Percentiles rank a stretch among this genome's conserved stretches.
These are phyloP conservation scores for Epinephelus fuscoguttatus DNA, from an alignment of 2,113 vertebrate species.

Conservation along the genomic window DNA sequence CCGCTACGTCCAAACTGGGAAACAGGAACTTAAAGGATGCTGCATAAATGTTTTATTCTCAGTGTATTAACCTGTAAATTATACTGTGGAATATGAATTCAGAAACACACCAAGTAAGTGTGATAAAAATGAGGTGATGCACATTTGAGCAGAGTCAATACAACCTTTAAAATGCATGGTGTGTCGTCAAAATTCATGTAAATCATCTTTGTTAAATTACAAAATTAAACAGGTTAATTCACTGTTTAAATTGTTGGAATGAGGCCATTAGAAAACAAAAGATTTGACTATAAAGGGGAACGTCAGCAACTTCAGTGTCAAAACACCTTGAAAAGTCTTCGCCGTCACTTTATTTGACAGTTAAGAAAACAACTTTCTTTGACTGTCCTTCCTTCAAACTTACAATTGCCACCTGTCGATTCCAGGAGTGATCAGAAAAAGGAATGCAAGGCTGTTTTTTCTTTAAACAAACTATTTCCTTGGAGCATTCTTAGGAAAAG, in stretches of 20 bases:
- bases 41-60: neutral
- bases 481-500: neutral
- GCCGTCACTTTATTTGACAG: neutral
- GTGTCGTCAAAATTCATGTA: neutral
- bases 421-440: neutral
- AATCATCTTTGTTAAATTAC: neutral
- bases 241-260: neutral
- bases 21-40: neutral
- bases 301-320: neutral
- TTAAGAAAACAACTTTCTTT: neutral
- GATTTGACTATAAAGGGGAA: neutral
- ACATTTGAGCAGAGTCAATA: neutral
- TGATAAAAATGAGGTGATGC: neutral
- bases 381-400: neutral
- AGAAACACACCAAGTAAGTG: neutral
- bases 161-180: neutral
- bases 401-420: neutral
- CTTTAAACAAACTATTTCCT: neutral
- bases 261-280: neutral
- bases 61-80: conserved; percentile 20
- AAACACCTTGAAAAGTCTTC: neutral
- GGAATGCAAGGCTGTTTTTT: neutral
- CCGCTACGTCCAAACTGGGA: neutral
- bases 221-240: conserved; percentile 8
- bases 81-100: neutral